phyloP scores from a whole-genome alignment of 2,888 invertebrate species.

The Alentia gelatinosa region DNA sequence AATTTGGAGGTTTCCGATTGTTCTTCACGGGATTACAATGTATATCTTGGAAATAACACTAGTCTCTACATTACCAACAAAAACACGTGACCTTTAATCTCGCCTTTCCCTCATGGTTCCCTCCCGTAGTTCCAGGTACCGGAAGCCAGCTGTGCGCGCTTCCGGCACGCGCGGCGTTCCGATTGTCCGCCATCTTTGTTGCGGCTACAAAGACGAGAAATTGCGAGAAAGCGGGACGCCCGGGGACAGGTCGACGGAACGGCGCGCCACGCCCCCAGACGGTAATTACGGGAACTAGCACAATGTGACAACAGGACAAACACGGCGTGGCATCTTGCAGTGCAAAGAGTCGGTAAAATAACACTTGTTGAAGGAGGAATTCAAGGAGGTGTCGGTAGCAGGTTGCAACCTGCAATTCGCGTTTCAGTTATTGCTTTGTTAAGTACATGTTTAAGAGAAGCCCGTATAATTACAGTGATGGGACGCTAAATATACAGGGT shows the following conservation, averaged over 20 bases:
- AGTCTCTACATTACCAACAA: background rate
- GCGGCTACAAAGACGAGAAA: background rate
- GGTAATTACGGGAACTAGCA: background rate
- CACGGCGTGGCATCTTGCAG: background rate
- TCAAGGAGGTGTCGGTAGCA: background rate
- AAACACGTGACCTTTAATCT: background rate
- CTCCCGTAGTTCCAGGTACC: background rate
- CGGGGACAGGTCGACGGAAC: background rate
- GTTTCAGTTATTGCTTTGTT: background rate
- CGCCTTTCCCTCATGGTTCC: background rate
- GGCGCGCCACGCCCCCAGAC: background rate
- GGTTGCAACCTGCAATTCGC: background rate
- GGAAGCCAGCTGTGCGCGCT: conserved; percentile 20
- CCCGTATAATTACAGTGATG: background rate
- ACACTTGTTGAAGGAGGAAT: background rate
- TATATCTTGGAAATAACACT: background rate
- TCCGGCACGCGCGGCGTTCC: conserved; percentile 6
- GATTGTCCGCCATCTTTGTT: conserved; percentile 36
- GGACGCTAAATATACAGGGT: background rate
- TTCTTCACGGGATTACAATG: background rate
- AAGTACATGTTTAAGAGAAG: background rate
- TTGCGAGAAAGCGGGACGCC: background rate
- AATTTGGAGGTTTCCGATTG: too few species aligned
- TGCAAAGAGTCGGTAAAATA: background rate
- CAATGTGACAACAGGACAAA: background rate